Conservation (phyloP, 2,888 invertebrate species). For the Junonia oenone region DNA sequence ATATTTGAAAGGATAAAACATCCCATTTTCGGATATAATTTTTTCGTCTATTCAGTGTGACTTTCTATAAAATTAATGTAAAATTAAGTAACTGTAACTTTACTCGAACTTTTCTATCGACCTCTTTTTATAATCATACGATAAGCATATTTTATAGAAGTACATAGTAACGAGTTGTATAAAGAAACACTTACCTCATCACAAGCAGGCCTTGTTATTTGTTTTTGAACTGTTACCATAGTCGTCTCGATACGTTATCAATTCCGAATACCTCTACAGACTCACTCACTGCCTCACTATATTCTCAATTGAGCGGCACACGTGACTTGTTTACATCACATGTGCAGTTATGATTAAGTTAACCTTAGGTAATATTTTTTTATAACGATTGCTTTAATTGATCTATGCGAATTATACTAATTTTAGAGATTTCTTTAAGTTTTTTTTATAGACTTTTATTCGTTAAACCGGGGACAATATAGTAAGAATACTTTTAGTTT, state of each 20-base stretch:
- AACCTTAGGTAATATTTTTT: constrained; percentile 10
- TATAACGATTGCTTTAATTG: constrained; percentile 4
- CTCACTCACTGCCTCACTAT: constrained; percentile 14
- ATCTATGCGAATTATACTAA: not conserved
- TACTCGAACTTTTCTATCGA: not conserved
- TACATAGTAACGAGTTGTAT: not conserved
- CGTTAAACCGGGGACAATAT: not conserved
- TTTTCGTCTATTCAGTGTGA: not conserved
- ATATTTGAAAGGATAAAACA: not conserved
- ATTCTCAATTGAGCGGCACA: constrained; percentile 5
- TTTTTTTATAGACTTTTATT: not conserved
- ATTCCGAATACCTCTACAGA: constrained; percentile 10
- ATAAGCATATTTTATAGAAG: not conserved
- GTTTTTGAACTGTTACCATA: constrained; percentile 5
- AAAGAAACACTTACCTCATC: constrained; percentile 3
- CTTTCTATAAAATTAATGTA: not conserved
- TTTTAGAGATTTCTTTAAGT: not conserved
- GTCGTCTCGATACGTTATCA: not conserved
- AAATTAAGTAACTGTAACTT: not conserved
- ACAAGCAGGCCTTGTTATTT: constrained; percentile 12
- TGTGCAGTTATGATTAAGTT: constrained; percentile 6
- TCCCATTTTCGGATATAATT: not conserved
- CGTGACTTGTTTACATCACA: constrained; percentile 9
- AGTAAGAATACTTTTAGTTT: not conserved
- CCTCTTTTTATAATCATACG: not conserved